Evolutionary conservation across 2,113 vertebrate species (phyloP), one percentile per base, ranked within the genome.

Genomic region (Eudyptes chrysolophus): DNA sequence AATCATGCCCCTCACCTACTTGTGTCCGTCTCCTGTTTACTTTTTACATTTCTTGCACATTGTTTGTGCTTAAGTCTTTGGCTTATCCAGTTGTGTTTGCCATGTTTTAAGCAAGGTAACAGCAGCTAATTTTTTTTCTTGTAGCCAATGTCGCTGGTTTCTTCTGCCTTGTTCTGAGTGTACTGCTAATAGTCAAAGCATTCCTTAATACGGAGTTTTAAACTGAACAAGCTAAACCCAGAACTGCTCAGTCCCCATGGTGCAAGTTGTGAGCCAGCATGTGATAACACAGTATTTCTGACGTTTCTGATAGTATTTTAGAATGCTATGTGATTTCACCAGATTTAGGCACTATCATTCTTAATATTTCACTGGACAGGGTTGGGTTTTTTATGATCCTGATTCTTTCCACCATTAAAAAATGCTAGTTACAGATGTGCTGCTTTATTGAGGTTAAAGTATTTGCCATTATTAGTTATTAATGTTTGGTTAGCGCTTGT

Each of bases 1-100:
- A 78, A 11, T 76, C 27, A 5, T 4, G 0, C 13, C n/a, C 10
- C 10, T 80, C 42, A 13, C 1, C 0, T 27, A 22, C 57, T 71
- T 71, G 8, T 26, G 30, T 61, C n/a, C 2, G 0, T 74, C 16
- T 58, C 36, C 29, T 58, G 7, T 48, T 82, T 52, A 30, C 16
- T 62, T 34, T 34, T 86, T 60, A 8, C 13, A 10, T 80, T 69
- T 80, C 51, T 85, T 64, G 20, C 24, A n/a, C 32, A 0, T 46
- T 52, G 36, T 13, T 89, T 78, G 51, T 57, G 4, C 1, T 89
- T n/a, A 51, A n/a, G 26, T 29, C n/a, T 82, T 62, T 42, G 55
- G 13, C 10, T 84, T 84, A 13, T 7, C 44, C 32, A 7, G 11
- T 88, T 57, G 25, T 24, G 15, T 84, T 81, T 75, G 36, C 34